phyloP scores from a whole-genome alignment of 2,113 vertebrate genomes.

The Syngnathus floridae region DNA sequence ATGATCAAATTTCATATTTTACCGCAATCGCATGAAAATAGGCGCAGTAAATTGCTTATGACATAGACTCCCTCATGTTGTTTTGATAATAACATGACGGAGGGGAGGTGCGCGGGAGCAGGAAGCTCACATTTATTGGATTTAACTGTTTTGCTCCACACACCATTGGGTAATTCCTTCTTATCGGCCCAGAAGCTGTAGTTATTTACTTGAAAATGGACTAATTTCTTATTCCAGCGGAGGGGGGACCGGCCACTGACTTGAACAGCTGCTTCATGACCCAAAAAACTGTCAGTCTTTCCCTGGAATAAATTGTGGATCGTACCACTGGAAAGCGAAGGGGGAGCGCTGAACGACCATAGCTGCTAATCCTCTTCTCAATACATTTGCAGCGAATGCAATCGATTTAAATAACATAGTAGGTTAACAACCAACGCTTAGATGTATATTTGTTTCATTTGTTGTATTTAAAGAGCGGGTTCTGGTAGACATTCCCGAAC shows the following conservation, averaged over 20 bases:
- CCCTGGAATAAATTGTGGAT: slow-evolving; percentile 85
- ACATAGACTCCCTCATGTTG: slow-evolving; percentile 32
- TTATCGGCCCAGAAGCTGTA: slow-evolving; percentile 72
- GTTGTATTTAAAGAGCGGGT: not conserved
- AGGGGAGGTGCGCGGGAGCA: slow-evolving; percentile 23
- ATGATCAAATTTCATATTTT: not conserved
- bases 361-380: not conserved
- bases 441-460: not conserved
- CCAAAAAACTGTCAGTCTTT: slow-evolving; percentile 88
- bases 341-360: slow-evolving; percentile 14
- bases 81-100: slow-evolving; percentile 55
- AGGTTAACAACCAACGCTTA: accelerated
- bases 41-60: slow-evolving; percentile 30
- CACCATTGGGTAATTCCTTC: slow-evolving; percentile 73
- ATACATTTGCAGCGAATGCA: accelerated
- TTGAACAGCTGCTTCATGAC: slow-evolving; percentile 85
- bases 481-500: not conserved
- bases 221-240: slow-evolving; percentile 81
- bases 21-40: slow-evolving; percentile 7
- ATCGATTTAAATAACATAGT: not conserved
- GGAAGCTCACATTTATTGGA: slow-evolving; percentile 61
- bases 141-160: slow-evolving; percentile 64
- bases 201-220: slow-evolving; percentile 83
- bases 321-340: slow-evolving; percentile 57
- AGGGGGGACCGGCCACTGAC: slow-evolving; percentile 73